Evolutionary conservation across 2,113 vertebrate genomes (phyloP), one percentile per base, ranked within the genome.

Genomic region (Origma solitaria): DNA sequence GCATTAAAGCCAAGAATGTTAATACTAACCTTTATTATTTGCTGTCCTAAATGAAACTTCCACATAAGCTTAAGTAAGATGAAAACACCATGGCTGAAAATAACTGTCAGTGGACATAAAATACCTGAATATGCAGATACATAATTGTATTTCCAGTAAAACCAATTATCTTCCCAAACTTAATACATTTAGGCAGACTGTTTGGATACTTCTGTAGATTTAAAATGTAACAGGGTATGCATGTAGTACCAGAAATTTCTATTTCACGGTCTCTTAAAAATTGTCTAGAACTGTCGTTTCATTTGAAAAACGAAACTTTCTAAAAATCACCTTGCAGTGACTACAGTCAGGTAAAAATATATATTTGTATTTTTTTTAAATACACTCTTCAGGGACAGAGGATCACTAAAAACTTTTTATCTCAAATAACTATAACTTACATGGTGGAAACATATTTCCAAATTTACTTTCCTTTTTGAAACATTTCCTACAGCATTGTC

Each of bases 111-210:
- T 75, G 50, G 47, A 82, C 45, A 92, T 71, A 95, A 92, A 93
- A 66, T 86, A 83, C 44, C 71, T 77, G 73, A 95, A 95, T 91
- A 93, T 86, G 72, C 54, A 92, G 57, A 82, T 73, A 35, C 9
- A 45, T 86, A 89, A 88, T 90, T 89, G 23, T 88, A 88, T 86
- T 96, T 95, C 69, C 81, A 92, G 94, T 76, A 84, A 95, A 94
- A 72, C 64, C 3, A 92, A 80, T 96, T 94, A 94, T 82, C 47
- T 86, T 64, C 58, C 40, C 20, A 77, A 80, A 73, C 92, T 86
- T 91, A 95, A 88, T 94, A 86, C 12, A 54, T 79, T 89, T 88
- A 73, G 87, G 33, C 15, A 84, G 66, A 53, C 57, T 76, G 10
- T 81, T 94, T 83, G 40, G 58, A 53, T 90, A 64, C 16, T 50